Conservation (phyloP, 2,888 invertebrate genomes). For the Nephrotoma flavescens region DNA sequence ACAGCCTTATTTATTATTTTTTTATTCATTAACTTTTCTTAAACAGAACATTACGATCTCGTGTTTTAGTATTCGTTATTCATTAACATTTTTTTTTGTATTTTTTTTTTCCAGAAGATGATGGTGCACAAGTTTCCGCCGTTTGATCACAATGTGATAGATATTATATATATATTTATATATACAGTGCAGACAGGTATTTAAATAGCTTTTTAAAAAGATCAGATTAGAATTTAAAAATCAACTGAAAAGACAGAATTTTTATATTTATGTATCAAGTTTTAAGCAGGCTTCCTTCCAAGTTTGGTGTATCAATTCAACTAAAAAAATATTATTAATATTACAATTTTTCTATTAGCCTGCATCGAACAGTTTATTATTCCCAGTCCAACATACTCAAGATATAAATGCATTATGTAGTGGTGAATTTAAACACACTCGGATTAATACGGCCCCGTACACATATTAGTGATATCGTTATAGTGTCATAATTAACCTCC, state of each 20-base stretch:
- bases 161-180: not conserved
- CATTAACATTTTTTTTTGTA: not conserved
- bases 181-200: not conserved
- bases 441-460: too few species aligned
- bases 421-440: too few species aligned
- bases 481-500: too few species aligned
- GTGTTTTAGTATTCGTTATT: not conserved
- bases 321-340: not conserved
- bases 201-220: not conserved
- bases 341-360: not conserved
- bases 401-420: too few species aligned
- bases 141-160: constrained; percentile 10
- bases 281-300: not conserved
- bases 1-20: too few species aligned
- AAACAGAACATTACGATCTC: too few species aligned
- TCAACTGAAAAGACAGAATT: not conserved
- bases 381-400: not conserved
- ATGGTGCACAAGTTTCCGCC: constrained; percentile 18
- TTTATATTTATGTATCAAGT: not conserved
- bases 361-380: not conserved
- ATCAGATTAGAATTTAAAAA: not conserved
- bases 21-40: too few species aligned
- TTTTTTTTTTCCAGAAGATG: constrained; percentile 15
- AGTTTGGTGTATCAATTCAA: not conserved
- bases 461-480: too few species aligned